Evolutionary conservation across 2,888 invertebrate genomes (phyloP).

Genomic region (Lasius platythorax): DNA sequence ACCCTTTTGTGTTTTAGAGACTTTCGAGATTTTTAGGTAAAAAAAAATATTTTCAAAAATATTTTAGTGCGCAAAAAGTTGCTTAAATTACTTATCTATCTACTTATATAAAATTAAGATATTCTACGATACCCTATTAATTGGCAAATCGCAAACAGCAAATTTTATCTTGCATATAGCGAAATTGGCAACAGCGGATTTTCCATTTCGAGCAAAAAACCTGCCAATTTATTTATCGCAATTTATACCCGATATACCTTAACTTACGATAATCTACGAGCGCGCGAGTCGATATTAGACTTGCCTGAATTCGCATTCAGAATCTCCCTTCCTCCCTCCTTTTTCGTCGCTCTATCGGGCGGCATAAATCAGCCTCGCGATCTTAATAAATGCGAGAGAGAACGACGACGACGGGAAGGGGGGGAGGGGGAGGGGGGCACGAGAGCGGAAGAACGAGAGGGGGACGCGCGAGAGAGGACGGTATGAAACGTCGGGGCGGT

Average conservation of each 20-base stretch:
- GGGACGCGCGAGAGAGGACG: conserved; percentile 66
- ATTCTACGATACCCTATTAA: neutral
- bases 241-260: conserved; percentile 52
- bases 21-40: neutral
- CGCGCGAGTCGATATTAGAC: conserved; percentile 71
- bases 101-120: neutral
- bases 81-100: neutral
- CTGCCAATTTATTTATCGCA: conserved; percentile 74
- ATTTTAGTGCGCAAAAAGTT: neutral
- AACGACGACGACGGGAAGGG: conserved; percentile 54
- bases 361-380: conserved; percentile 83
- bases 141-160: neutral
- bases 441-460: conserved; percentile 16
- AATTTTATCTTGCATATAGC: neutral
- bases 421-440: conserved; percentile 38
- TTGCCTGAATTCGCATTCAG: conserved; percentile 77
- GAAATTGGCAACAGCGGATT: conserved; percentile 14
- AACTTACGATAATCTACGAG: conserved; percentile 68
- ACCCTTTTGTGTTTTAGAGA: neutral
- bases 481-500: conserved; percentile 80
- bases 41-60: neutral
- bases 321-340: conserved; percentile 44
- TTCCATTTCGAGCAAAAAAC: neutral
- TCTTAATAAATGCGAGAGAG: conserved; percentile 84
- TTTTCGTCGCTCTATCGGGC: conserved; percentile 69